Conservation (phyloP, 2,797 vertebrate genomes). For the Thunnus albacares region DNA sequence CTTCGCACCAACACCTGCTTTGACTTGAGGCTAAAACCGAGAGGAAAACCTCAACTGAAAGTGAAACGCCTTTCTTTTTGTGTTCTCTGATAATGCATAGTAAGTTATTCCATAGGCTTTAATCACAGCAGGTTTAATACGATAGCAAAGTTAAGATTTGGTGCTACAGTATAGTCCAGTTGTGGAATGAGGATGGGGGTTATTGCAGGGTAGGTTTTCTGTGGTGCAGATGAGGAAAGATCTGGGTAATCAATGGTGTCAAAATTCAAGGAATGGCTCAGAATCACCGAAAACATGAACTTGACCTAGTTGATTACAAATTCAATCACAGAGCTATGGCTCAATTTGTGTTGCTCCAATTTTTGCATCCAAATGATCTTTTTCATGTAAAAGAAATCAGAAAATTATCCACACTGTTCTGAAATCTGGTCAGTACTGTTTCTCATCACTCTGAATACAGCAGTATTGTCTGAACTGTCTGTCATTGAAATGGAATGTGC, state of each 20-base stretch:
- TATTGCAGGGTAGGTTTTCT: slow-evolving; percentile 25
- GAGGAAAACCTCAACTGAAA: neutral
- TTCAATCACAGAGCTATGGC: neutral
- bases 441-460: slow-evolving; percentile 11
- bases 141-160: neutral
- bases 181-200: neutral
- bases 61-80: slow-evolving; percentile 17
- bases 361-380: neutral
- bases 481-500: slow-evolving; percentile 13
- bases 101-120: slow-evolving; percentile 42
- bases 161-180: neutral
- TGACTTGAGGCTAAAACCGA: neutral
- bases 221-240: slow-evolving; percentile 2
- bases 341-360: neutral
- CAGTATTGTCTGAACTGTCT: neutral
- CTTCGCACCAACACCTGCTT: neutral
- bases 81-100: slow-evolving; percentile 17
- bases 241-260: neutral
- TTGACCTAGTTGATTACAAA: neutral
- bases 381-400: neutral
- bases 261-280: neutral
- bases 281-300: no score
- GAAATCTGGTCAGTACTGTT: neutral
- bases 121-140: neutral
- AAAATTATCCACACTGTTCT: neutral